A percentile compares a stretch with the other conserved stretches of the same genome.
Conservation (phyloP, 2,797 vertebrate genomes). For the Hypotaenidia okinawae region DNA sequence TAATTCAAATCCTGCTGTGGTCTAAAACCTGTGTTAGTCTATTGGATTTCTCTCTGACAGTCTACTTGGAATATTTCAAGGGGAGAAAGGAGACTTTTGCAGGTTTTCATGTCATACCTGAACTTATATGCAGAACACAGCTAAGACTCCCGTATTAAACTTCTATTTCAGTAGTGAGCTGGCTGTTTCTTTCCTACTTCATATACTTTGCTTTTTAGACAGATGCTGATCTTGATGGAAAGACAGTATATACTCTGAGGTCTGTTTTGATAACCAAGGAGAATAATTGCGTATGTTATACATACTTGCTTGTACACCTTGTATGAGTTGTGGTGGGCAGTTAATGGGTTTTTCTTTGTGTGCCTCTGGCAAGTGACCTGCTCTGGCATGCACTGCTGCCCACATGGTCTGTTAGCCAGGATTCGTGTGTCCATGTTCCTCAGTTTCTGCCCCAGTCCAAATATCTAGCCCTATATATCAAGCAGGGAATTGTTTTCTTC, state of each 20-base stretch:
- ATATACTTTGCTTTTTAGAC: neutral
- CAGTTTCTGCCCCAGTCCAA: neutral
- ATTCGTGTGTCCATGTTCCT: neutral
- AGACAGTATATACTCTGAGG: neutral
- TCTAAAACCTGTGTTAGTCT: neutral
- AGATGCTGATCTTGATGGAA: neutral
- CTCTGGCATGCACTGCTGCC: fast-evolving
- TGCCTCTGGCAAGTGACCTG: neutral
- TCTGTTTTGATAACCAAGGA: neutral
- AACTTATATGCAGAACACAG: neutral
- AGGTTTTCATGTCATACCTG: neutral
- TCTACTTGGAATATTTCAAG: neutral
- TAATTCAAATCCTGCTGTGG: neutral
- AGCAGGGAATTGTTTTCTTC: neutral
- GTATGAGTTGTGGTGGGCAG: neutral
- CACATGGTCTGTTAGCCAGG: fast-evolving
- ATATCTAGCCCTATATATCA: neutral
- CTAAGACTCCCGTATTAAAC: neutral
- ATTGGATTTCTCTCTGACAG: neutral
- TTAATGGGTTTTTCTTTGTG: neutral
- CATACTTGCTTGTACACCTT: neutral
- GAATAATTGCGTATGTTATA: neutral
- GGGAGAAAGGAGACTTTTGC: neutral
- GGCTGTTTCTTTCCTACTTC: neutral
- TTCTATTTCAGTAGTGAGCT: neutral